Evolutionary conservation across 1,140 invertebrate genomes (phyloP), one percentile per base, ranked within the genome.

Genomic region (Euglossa dilemma): DNA sequence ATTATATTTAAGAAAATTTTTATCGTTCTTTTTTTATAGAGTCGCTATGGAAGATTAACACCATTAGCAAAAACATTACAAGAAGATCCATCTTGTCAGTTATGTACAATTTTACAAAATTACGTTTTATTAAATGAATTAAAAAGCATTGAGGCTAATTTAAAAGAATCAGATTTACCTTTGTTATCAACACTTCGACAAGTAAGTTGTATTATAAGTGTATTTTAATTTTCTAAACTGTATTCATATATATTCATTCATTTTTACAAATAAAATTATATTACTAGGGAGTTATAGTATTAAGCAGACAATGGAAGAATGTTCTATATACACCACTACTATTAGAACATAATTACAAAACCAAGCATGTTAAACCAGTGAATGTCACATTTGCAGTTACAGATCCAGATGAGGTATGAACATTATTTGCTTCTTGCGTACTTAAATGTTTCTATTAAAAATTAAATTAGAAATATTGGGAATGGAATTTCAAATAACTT

Each of bases 291-390:
- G 96, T 99, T 28, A 97, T 98, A 91, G 98, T 98, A 66, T 92
- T 99, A 28, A 98, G 98, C 90, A 96, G 98, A 6, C 98, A 99
- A 92, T 99, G 98, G 98, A 99, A 99, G 94, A 99, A 98, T 93
- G 97, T 98, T 7, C 94, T 99, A 5, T 99, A 99, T 91, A 99
- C 98, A 87, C 98, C 98, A 1, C 95, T 98, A 69, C 94, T 99
- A 56, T 95, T 98, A 72, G 98, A 99, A 89, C 97, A 98, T 91
- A 98, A 98, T 92, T 97, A 98, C 90, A 98, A 98, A 95, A 97
- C 96, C 72, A 97, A 98, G 91, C 95, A 97, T 57, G 95, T 96
- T 84, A 97, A 98, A 89, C 97, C 97, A 23, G 95, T 98, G 75
- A 98, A 98, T 92, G 97, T 98, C 18, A 98, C 97, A 28, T 98